Base-by-base conservation (phyloP, 2,888 invertebrate species). In the Thera obeliscata region DNA sequence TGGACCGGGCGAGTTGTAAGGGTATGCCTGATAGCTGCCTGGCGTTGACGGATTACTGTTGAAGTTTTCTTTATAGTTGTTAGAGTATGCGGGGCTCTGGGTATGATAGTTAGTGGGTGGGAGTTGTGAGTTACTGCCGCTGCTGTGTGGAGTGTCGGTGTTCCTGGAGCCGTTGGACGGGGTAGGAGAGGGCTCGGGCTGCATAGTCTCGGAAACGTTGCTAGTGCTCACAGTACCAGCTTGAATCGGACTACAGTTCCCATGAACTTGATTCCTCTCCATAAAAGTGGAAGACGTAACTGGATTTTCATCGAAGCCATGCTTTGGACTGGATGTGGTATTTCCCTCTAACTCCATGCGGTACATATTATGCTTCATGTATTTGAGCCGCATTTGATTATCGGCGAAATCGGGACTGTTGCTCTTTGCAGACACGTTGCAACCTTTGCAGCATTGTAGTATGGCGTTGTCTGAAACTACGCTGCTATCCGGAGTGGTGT, bases 211-310 rank as follows among this genome's bases (percentile, higher is more conserved):
- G 2, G 97, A 96, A 50, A 96, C 96, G 78, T 97, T 96, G 83
- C 97, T 97, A 0, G 97, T 97, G 76, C 97, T 97, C 8, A 97
- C 96, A 0, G 97, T 96, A 0, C 97, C 97, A 4, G 97, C 97
- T 84, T 97, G 97, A 69, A 97, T 97, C 0, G 97, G 97, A 0
- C 95, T 94, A 77, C 96, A 94, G 41, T 94, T 94, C 77, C 96
- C 96, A 7, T 95, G 90, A 81, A 85, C 91, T n/a, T 94, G 86
- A 76, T 92, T 91, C 73, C 95, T 93, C 49, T 96, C 96, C 1
- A 93, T 91, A 73, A 94, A 96, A 4, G 96, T 96, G 11, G 96
- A 95, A 9, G 96, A 96, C 9, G 95, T 96, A 2, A 96, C 96
- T 9, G 96, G 96, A 83, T 94, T 95, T 55, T 95, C 95, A 1